phyloP scores from a whole-genome alignment of 2,797 vertebrate species.

The Xenentodon cancila region DNA sequence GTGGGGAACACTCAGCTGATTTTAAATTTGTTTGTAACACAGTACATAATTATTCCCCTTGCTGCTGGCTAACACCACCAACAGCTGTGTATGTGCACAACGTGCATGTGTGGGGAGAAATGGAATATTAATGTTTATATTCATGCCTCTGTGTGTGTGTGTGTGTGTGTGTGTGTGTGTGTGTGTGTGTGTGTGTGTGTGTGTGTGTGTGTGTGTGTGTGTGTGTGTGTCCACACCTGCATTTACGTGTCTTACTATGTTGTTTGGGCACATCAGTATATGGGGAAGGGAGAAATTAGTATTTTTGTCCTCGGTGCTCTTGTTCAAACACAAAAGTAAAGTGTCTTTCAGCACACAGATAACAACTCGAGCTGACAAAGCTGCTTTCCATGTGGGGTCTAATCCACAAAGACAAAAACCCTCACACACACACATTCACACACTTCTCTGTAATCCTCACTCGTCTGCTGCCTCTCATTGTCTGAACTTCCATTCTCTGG shows the following conservation, averaged over 20 bases:
- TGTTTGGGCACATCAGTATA: conserved; percentile 40
- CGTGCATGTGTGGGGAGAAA: background rate
- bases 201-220: conserved; percentile 8
- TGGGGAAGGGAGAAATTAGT: conserved; percentile 42
- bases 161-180: background rate
- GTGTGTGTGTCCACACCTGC: background rate
- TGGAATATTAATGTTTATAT: conserved; percentile 21
- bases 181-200: background rate
- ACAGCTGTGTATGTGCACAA: conserved; percentile 37
- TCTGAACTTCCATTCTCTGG: conserved; percentile 72
- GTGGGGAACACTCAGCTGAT: conserved; percentile 70
- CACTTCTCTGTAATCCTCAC: conserved; percentile 76
- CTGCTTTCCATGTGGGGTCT: conserved; percentile 72
- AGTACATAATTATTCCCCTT: conserved; percentile 66
- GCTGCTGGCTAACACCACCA: conserved; percentile 48
- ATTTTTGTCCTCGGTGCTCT: conserved; percentile 56
- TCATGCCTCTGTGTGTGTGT: conserved; percentile 27
- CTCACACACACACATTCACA: conserved; percentile 56
- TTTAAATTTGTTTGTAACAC: conserved; percentile 78
- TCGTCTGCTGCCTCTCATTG: conserved; percentile 69
- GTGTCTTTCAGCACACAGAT: conserved; percentile 71
- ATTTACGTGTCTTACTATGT: conserved; percentile 34
- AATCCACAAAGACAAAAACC: conserved; percentile 77
- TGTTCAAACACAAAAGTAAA: conserved; percentile 61
- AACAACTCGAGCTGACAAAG: conserved; percentile 72